Conservation (phyloP, 2,888 invertebrate species). For the Drosophila mercatorum region DNA sequence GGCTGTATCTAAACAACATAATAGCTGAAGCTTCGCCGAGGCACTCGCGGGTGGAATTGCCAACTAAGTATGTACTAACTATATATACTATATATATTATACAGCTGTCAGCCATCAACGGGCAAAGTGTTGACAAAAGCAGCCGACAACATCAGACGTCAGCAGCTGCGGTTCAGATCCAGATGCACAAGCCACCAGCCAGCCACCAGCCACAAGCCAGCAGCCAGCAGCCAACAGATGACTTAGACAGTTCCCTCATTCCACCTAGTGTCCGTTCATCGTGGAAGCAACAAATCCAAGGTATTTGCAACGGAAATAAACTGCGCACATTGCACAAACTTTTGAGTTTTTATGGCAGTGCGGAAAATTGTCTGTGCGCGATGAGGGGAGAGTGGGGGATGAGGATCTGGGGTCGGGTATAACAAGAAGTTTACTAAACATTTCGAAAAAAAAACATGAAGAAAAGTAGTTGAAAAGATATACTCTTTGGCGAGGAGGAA, state of each 20-base stretch:
- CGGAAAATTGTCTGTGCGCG: slow-evolving; percentile 60
- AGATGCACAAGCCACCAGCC: slow-evolving; percentile 7
- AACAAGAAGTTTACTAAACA: slow-evolving; percentile 74
- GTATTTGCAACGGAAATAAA: slow-evolving; percentile 80
- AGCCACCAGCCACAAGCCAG: slow-evolving; percentile 7
- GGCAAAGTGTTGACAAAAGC: slow-evolving; percentile 78
- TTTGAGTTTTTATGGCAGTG: slow-evolving; percentile 67
- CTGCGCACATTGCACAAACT: slow-evolving; percentile 77
- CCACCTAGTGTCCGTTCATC: neutral
- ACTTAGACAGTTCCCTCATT: slow-evolving; percentile 28
- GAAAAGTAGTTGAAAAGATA: slow-evolving; percentile 29
- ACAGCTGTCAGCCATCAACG: slow-evolving; percentile 73
- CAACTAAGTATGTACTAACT: slow-evolving; percentile 41
- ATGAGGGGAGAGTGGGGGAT: neutral
- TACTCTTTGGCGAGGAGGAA: slow-evolving; percentile 43
- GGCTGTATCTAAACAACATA: slow-evolving; percentile 33
- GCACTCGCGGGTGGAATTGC: slow-evolving; percentile 36
- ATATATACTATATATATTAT: slow-evolving; percentile 26
- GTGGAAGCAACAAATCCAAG: slow-evolving; percentile 64
- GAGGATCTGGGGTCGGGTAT: slow-evolving; percentile 17
- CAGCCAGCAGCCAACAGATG: slow-evolving; percentile 27
- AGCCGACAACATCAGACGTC: slow-evolving; percentile 78
- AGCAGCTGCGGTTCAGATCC: slow-evolving; percentile 69
- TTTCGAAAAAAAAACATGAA: slow-evolving; percentile 64
- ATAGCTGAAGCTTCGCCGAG: slow-evolving; percentile 6